Conservation (phyloP, 2,888 invertebrate genomes). For the Rotaria socialis region DNA sequence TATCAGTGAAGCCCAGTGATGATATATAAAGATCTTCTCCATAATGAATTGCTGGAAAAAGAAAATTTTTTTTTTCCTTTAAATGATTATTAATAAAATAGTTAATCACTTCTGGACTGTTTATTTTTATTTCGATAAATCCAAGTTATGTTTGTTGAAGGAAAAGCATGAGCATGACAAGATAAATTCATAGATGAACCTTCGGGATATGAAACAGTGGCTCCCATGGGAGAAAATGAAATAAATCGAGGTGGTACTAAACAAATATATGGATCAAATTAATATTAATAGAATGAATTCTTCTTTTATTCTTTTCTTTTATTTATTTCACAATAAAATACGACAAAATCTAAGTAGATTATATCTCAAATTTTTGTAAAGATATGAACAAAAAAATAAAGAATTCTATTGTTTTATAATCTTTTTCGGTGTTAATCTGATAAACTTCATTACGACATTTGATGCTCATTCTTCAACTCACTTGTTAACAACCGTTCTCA, state of each 20-base stretch:
- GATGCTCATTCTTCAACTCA: no score
- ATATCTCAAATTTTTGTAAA: no score
- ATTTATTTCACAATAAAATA: no score
- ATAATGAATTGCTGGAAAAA: not conserved
- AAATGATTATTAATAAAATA: no score
- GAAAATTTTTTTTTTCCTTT: no score
- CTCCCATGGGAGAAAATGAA: not conserved
- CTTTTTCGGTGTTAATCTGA: no score
- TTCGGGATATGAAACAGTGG: not conserved
- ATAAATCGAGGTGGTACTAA: not conserved
- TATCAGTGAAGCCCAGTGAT: not conserved
- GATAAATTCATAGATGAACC: not conserved
- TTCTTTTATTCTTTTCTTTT: no score
- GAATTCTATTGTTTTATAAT: no score
- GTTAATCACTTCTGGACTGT: not conserved
- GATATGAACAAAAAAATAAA: no score
- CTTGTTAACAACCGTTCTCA: no score
- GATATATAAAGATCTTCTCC: not conserved
- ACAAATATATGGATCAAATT: not conserved
- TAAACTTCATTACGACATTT: no score
- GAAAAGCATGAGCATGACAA: not conserved
- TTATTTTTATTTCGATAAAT: constrained; percentile 22
- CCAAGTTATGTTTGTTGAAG: not conserved
- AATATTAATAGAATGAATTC: not conserved
- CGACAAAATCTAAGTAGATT: no score